Percentiles rank a stretch among this genome's conserved stretches.
These are phyloP conservation scores for Dynastes maya DNA, from an alignment of 2,888 invertebrate species.

Conservation along the genomic window DNA sequence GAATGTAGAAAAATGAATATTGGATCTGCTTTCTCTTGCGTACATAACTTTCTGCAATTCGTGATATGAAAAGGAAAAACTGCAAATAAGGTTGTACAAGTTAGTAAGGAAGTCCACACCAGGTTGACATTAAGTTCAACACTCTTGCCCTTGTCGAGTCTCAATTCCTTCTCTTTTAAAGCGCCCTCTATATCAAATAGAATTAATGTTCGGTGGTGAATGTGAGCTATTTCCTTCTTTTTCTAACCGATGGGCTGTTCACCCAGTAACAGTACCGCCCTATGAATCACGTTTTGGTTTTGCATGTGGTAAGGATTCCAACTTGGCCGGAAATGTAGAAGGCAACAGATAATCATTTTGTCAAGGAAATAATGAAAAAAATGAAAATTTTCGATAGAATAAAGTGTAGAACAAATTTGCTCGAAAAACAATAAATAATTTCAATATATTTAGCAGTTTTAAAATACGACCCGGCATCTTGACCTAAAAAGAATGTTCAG, in stretches of 20 bases:
- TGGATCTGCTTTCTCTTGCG: too few species aligned
- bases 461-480: slow-evolving; percentile 40
- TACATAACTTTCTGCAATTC: too few species aligned
- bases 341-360: background rate
- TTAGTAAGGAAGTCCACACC: background rate
- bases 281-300: slow-evolving; percentile 53
- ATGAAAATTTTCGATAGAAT: too few species aligned
- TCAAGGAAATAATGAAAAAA: too few species aligned
- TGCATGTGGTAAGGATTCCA: slow-evolving; percentile 50
- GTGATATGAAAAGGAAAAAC: too few species aligned
- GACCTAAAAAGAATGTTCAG: slow-evolving; percentile 33
- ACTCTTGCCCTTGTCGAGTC: slow-evolving; percentile 26
- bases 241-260: background rate
- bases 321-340: background rate
- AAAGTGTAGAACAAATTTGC: too few species aligned
- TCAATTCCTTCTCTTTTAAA: slow-evolving; percentile 11
- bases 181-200: slow-evolving; percentile 38
- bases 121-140: slow-evolving; percentile 10
- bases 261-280: slow-evolving; percentile 54
- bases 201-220: slow-evolving; percentile 11
- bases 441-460: background rate
- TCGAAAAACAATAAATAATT: too few species aligned
- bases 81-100: too few species aligned
- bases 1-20: too few species aligned
- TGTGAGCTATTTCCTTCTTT: slow-evolving; percentile 14